These are phyloP conservation scores for Sebastes diaconus DNA, from an alignment of 2,797 vertebrate genomes.

Conservation along the genomic window DNA sequence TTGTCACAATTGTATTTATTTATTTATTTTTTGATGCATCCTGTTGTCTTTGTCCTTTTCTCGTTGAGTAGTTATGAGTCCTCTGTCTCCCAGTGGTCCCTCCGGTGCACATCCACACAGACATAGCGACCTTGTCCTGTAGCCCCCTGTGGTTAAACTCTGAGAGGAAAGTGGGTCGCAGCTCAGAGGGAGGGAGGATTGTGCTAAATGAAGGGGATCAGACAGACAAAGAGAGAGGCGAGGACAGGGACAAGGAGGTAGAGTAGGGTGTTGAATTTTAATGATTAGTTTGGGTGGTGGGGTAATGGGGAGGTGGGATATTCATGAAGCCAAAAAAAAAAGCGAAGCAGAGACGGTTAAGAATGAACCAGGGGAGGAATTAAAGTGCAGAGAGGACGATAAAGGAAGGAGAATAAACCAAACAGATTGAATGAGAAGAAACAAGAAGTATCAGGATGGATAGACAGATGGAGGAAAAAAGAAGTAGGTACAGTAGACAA, in stretches of 20 bases:
- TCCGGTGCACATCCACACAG: background rate
- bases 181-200: constrained; percentile 35
- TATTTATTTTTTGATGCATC: background rate
- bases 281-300: constrained; percentile 28
- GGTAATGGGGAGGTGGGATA: background rate
- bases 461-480: background rate
- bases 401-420: background rate
- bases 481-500: background rate
- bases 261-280: constrained; percentile 45
- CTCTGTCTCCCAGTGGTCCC: background rate
- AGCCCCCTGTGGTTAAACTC: background rate
- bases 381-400: background rate
- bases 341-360: background rate
- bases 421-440: background rate
- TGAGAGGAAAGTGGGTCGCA: constrained; percentile 50
- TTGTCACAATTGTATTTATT: background rate
- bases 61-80: constrained; percentile 4
- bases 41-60: constrained; percentile 12
- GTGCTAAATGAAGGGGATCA: constrained; percentile 19
- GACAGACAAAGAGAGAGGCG: constrained; percentile 31
- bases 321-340: background rate
- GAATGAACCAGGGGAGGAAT: background rate
- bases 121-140: background rate
- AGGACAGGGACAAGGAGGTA: background rate
- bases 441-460: background rate